Conservation (phyloP, 2,797 vertebrate genomes). For the Mallotus villosus region DNA sequence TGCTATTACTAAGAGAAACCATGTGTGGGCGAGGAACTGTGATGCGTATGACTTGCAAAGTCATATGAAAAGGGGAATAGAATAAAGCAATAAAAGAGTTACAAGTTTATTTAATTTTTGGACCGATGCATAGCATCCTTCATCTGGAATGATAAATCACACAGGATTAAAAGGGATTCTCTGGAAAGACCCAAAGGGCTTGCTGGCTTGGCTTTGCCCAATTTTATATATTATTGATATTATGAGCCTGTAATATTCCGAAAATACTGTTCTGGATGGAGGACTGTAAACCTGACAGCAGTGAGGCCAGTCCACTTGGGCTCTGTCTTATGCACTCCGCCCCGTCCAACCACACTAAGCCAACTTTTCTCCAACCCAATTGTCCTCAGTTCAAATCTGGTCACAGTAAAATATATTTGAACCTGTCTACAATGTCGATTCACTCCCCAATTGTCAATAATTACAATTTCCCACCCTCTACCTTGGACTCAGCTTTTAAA, state of each 20-base stretch:
- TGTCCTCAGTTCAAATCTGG: conserved; percentile 19
- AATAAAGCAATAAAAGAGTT: too few species aligned
- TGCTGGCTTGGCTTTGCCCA: conserved; percentile 9
- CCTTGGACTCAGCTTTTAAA: too few species aligned
- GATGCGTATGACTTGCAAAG: too few species aligned
- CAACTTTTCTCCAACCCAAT: conserved; percentile 9
- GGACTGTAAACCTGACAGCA: background rate
- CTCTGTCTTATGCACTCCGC: conserved; percentile 2
- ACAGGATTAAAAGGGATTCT: conserved; percentile 12
- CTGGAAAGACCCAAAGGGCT: conserved; percentile 16
- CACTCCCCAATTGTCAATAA: background rate
- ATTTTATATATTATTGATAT: conserved; percentile 18
- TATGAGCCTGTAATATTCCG: conserved; percentile 17
- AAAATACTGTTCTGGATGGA: conserved; percentile 5
- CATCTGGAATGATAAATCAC: conserved; percentile 18
- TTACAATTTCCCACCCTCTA: too few species aligned
- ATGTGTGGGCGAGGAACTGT: too few species aligned
- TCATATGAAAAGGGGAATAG: too few species aligned
- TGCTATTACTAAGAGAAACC: too few species aligned
- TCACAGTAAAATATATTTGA: conserved; percentile 1
- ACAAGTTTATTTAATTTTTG: too few species aligned
- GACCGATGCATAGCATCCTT: too few species aligned
- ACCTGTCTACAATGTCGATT: background rate
- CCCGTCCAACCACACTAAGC: background rate
- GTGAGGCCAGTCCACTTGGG: conserved; percentile 3